Conservation (phyloP, 1,140 invertebrate genomes). For the Asbolus verrucosus region DNA sequence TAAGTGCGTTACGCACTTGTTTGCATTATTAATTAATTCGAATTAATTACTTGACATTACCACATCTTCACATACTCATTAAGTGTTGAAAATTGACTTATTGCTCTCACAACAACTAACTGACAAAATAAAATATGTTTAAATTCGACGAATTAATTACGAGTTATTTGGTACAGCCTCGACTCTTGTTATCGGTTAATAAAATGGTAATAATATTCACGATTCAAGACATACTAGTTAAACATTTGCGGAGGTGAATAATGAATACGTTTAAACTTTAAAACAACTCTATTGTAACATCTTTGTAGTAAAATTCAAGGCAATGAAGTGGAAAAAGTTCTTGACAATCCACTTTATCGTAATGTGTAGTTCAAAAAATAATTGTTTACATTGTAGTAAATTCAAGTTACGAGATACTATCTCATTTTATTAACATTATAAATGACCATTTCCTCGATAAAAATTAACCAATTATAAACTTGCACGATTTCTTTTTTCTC, state of each 20-base stretch:
- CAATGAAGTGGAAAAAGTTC: conserved; percentile 16
- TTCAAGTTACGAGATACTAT: not conserved
- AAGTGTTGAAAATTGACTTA: too few relatives aligned
- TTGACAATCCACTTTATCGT: not conserved
- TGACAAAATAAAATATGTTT: too few relatives aligned
- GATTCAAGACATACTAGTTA: too few relatives aligned
- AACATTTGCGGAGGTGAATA: not conserved
- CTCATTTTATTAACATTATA: conserved; percentile 4
- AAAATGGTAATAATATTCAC: too few relatives aligned
- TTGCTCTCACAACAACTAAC: too few relatives aligned
- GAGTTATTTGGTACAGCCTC: too few relatives aligned
- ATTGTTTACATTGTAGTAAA: conserved; percentile 22
- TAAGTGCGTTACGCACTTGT: too few relatives aligned
- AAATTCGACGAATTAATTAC: too few relatives aligned
- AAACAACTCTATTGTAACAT: conserved; percentile 7
- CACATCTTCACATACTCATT: too few relatives aligned
- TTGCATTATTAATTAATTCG: too few relatives aligned
- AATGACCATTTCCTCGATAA: conserved; percentile 17
- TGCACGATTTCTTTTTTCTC: conserved; percentile 10
- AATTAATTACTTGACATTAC: too few relatives aligned
- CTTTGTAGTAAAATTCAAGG: not conserved
- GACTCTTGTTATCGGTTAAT: too few relatives aligned
- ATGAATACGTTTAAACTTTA: conserved; percentile 26
- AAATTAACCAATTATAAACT: conserved; percentile 3
- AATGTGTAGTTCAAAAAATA: conserved; percentile 20